Percentiles rank a stretch among this genome's conserved stretches.
Evolutionary conservation across 2,888 invertebrate genomes (phyloP).

Genomic region (Nymphalis urticae): DNA sequence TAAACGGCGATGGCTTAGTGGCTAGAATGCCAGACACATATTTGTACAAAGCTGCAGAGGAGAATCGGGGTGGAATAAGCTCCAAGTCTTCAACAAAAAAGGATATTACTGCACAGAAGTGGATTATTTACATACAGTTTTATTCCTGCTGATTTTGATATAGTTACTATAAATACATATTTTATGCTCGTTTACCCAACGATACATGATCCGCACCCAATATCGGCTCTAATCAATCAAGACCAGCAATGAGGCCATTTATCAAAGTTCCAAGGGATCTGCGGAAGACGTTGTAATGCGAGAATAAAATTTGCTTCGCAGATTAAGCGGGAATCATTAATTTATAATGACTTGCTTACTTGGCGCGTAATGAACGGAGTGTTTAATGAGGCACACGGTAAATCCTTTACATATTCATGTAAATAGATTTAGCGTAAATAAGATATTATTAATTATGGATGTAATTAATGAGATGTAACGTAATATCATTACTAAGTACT

Average conservation of each 20-base stretch:
- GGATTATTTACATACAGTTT: too few relatives aligned
- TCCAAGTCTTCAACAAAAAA: too few relatives aligned
- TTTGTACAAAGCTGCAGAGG: too few relatives aligned
- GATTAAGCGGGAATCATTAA: constrained; percentile 19
- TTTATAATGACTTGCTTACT: constrained; percentile 19
- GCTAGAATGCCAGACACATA: too few relatives aligned
- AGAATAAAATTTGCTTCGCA: constrained; percentile 30
- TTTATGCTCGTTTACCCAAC: constrained; percentile 3
- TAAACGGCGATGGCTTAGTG: too few relatives aligned
- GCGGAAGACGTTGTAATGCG: constrained; percentile 24
- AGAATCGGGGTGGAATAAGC: too few relatives aligned
- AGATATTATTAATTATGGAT: constrained; percentile 3
- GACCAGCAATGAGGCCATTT: constrained; percentile 33
- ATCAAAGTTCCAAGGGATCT: constrained; percentile 29
- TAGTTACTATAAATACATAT: too few relatives aligned
- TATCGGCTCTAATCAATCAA: constrained; percentile 36
- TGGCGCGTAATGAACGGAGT: constrained; percentile 7
- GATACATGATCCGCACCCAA: constrained; percentile 11
- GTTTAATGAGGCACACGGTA: constrained; percentile 11
- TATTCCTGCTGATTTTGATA: too few relatives aligned
- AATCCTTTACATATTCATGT: constrained; percentile 11
- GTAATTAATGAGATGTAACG: not conserved
- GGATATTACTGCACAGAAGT: too few relatives aligned
- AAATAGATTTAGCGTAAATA: constrained; percentile 7
- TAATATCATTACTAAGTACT: not conserved